Evolutionary conservation across 2,797 vertebrate genomes (phyloP).

Genomic region (Margarornis squamiger): DNA sequence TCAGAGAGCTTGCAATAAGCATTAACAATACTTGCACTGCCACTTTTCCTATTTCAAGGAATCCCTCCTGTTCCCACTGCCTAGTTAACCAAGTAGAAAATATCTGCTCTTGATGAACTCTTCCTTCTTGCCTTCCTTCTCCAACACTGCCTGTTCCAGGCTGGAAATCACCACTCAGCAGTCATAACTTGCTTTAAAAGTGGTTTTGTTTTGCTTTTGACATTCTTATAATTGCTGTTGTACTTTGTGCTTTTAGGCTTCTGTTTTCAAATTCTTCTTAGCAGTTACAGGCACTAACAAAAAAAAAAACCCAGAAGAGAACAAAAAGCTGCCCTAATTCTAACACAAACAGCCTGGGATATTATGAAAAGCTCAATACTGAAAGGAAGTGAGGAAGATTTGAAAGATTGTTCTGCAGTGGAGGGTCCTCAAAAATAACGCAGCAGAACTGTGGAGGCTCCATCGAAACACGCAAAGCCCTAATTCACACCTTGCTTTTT

Average conservation of each 20-base stretch:
- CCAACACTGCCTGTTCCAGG: background rate
- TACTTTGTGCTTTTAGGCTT: background rate
- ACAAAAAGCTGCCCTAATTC: background rate
- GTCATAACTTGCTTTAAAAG: background rate
- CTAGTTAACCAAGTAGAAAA: background rate
- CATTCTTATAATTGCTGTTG: background rate
- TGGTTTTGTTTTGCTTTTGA: background rate
- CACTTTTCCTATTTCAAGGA: background rate
- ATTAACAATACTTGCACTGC: fast-evolving
- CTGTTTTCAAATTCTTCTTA: background rate
- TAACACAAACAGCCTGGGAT: background rate
- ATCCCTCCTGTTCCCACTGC: background rate
- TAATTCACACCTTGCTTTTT: background rate
- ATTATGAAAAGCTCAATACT: background rate
- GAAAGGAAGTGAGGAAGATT: background rate
- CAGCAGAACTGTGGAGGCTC: background rate
- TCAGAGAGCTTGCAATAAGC: background rate
- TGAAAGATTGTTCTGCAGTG: background rate
- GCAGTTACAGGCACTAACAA: background rate
- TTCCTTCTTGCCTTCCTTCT: background rate
- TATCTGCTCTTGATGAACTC: background rate
- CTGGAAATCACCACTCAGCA: background rate
- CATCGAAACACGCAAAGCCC: background rate
- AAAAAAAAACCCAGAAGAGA: background rate
- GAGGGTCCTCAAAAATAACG: background rate